Evolutionary conservation across 2,888 invertebrate genomes (phyloP).

Genomic region (Caenorhabditis doughertyi): DNA sequence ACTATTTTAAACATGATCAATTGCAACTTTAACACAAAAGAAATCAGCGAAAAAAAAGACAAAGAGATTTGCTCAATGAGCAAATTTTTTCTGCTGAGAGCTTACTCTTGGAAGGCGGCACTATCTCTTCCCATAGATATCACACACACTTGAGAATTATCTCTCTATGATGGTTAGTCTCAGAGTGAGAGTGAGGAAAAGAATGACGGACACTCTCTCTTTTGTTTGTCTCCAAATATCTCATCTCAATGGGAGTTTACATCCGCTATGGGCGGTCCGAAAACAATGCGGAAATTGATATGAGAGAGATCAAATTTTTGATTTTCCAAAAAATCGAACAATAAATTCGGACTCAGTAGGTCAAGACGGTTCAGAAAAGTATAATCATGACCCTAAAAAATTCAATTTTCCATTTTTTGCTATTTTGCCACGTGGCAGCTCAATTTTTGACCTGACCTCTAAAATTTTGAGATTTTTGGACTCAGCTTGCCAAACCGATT

Average conservation of each 20-base stretch:
- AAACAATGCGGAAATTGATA: no score
- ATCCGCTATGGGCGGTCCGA: conserved; percentile 2
- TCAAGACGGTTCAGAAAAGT: no score
- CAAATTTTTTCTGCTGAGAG: not conserved
- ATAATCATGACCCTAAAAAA: no score
- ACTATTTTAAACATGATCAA: not conserved
- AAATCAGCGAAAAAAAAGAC: conserved; percentile 18
- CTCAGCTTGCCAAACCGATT: not conserved
- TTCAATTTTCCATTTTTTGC: no score
- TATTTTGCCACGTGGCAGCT: no score
- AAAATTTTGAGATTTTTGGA: not conserved
- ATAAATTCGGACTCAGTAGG: no score
- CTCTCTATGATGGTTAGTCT: not conserved
- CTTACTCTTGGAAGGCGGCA: not conserved
- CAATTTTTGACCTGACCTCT: not conserved
- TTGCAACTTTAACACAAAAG: not conserved
- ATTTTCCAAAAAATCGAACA: not conserved
- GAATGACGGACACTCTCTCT: conserved; percentile 8
- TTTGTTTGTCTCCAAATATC: not conserved
- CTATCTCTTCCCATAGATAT: conserved; percentile 5
- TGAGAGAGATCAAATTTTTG: no score
- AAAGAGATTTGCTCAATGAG: not conserved
- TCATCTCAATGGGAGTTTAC: not conserved
- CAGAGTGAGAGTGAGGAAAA: not conserved
- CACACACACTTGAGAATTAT: conserved; percentile 25